Evolutionary conservation across 2,888 invertebrate genomes (phyloP).

Genomic region (Drosophila pegasa): DNA sequence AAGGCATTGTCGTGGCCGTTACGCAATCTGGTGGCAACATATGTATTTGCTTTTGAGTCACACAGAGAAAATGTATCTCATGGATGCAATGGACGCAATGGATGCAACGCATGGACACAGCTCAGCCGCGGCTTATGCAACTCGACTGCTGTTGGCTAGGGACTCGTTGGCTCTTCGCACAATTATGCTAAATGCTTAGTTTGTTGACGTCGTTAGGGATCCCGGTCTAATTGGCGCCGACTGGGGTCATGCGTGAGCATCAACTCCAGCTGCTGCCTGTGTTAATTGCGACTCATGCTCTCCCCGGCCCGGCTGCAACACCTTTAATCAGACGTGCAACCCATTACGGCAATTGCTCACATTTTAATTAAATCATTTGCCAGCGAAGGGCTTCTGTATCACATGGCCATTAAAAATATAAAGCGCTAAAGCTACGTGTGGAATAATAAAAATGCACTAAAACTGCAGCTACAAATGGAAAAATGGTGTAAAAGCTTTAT

Average conservation of each 20-base stretch:
- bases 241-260: constrained; percentile 8
- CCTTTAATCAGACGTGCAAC: constrained; percentile 48
- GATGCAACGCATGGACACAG: constrained; percentile 6
- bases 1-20: constrained; percentile 16
- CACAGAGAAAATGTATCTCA: constrained; percentile 15
- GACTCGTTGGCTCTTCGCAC: constrained; percentile 31
- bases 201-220: constrained; percentile 46
- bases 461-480: not conserved
- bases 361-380: constrained; percentile 61
- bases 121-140: constrained; percentile 26
- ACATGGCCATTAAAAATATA: constrained; percentile 5
- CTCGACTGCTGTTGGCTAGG: not conserved
- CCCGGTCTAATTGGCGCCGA: constrained; percentile 49
- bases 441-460: not conserved
- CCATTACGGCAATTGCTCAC: constrained; percentile 55
- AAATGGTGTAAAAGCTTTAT: not conserved
- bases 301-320: constrained; percentile 7
- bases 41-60: not conserved
- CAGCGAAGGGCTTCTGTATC: constrained; percentile 19
- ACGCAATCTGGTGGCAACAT: constrained; percentile 4
- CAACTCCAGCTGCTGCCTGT: not conserved
- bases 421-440: not conserved
- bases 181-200: constrained; percentile 49
- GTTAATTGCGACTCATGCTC: constrained; percentile 1
- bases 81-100: constrained; percentile 11